Evolutionary conservation across 2,797 vertebrate species (phyloP).

Genomic region (Peromyscus nudipes): DNA sequence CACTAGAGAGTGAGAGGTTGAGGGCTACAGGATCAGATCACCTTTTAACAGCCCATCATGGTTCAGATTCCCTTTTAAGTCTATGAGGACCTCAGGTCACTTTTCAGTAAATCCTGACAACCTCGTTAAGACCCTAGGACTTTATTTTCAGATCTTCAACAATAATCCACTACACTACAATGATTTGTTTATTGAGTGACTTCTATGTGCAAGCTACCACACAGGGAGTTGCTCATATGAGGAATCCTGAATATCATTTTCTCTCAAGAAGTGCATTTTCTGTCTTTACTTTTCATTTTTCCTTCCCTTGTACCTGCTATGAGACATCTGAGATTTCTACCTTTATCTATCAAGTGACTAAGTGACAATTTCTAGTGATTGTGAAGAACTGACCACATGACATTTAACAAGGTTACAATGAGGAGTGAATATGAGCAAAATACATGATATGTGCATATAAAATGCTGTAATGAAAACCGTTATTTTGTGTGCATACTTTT

Average conservation of each 20-base stretch:
- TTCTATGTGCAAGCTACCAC: neutral
- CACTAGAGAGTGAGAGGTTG: neutral
- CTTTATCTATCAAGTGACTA: neutral
- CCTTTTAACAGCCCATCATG: conserved; percentile 55
- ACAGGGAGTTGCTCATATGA: neutral
- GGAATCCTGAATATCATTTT: neutral
- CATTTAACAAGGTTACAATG: neutral
- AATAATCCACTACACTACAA: neutral
- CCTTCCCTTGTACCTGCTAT: neutral
- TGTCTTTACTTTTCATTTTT: neutral
- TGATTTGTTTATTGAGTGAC: neutral
- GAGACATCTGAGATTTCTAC: neutral
- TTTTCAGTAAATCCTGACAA: conserved; percentile 49
- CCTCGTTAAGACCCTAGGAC: conserved; percentile 2
- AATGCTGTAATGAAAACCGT: too few relatives aligned
- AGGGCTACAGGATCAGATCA: neutral
- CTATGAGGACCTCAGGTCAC: neutral
- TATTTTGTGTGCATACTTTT: neutral
- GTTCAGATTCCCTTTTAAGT: neutral
- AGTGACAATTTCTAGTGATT: neutral
- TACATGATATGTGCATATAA: neutral
- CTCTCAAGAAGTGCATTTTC: neutral
- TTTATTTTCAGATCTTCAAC: neutral
- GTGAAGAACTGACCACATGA: too few relatives aligned
- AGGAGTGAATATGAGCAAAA: neutral